A percentile compares a stretch with the other conserved stretches of the same genome.
phyloP scores from a whole-genome alignment of 2,797 vertebrate genomes.

The Leuciscus waleckii region DNA sequence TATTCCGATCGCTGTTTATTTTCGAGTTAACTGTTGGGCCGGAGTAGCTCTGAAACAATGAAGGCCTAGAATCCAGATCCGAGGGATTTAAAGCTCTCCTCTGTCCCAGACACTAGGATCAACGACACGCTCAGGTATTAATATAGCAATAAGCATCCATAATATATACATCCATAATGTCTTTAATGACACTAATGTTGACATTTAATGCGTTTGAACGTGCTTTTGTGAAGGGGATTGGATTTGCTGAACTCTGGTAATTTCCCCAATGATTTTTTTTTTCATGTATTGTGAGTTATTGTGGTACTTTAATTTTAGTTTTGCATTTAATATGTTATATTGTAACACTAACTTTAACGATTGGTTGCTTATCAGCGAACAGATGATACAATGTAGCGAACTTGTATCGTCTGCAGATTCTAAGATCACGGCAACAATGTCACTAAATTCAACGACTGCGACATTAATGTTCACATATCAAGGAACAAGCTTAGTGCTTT shows the following conservation, averaged over 20 bases:
- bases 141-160: not conserved
- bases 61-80: constrained; percentile 62
- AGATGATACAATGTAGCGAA: constrained; percentile 10
- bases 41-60: constrained; percentile 61
- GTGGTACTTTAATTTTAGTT: not conserved
- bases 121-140: constrained; percentile 52
- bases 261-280: not conserved
- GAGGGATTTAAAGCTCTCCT: constrained; percentile 60
- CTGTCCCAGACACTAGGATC: constrained; percentile 40
- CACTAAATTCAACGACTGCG: not conserved
- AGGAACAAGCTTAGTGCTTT: not conserved
- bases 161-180: not conserved
- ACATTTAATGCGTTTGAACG: not conserved
- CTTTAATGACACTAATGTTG: not conserved
- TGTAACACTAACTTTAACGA: not conserved
- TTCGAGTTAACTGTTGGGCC: constrained; percentile 51
- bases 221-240: constrained; percentile 7
- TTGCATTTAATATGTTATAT: not conserved
- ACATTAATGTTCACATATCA: not conserved
- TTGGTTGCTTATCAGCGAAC: not conserved
- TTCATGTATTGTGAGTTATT: not conserved
- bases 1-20: constrained; percentile 41
- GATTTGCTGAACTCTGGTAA: not conserved
- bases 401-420: not conserved
- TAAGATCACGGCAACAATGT: not conserved